phyloP scores from a whole-genome alignment of 2,888 invertebrate genomes.

The Eubasilissa splendida region DNA sequence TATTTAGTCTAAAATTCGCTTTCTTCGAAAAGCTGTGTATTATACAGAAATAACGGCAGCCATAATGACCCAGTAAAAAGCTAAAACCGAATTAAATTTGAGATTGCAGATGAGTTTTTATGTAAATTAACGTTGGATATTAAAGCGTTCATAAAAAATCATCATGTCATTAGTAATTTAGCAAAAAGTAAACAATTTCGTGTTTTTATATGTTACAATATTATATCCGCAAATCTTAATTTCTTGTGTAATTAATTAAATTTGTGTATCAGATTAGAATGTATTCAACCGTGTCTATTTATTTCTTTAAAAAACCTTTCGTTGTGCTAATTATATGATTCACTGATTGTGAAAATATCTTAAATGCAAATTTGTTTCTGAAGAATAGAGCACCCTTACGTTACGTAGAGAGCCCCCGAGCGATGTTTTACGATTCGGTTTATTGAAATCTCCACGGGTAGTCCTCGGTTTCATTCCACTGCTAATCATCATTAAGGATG shows the following conservation, averaged over 20 bases:
- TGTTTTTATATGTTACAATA: neutral
- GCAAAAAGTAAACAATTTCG: neutral
- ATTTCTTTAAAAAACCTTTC: no score
- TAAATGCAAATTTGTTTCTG: no score
- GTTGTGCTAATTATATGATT: no score
- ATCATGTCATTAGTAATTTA: neutral
- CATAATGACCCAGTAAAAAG: neutral
- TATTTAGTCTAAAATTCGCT: slow-evolving; percentile 26
- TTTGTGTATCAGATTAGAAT: no score
- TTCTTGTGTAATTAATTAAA: no score
- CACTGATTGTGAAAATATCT: no score
- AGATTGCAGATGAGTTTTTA: slow-evolving; percentile 26
- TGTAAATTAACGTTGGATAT: slow-evolving; percentile 5
- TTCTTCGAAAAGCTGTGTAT: neutral
- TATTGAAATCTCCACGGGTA: slow-evolving; percentile 41
- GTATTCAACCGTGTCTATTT: no score
- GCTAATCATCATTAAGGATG: slow-evolving; percentile 48
- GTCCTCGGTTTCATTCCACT: slow-evolving; percentile 34
- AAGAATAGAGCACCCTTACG: no score
- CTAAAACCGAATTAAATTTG: slow-evolving; percentile 2
- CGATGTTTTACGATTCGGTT: slow-evolving; percentile 36
- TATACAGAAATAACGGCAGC: slow-evolving; percentile 2
- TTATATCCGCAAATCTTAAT: no score
- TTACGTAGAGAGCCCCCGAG: neutral
- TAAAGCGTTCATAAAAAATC: neutral